Conservation (phyloP, 2,797 vertebrate genomes). For the Poecilia velifera region DNA sequence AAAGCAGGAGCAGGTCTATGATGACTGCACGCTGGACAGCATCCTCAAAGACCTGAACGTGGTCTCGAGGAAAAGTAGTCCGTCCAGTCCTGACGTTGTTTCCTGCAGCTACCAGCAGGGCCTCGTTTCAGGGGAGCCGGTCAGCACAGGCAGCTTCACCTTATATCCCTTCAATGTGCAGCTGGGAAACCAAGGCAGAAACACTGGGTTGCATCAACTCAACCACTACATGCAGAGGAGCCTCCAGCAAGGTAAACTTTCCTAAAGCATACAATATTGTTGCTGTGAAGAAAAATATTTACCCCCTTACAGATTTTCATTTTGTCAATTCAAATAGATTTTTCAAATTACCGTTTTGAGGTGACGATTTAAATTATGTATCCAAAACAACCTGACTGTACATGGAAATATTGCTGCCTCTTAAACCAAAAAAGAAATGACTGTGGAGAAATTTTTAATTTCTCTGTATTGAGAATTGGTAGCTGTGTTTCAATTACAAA, state of each 20-base stretch:
- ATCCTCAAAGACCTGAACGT: slow-evolving; percentile 73
- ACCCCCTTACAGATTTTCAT: background rate
- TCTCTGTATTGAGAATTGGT: background rate
- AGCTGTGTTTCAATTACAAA: too few species aligned
- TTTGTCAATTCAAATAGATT: background rate
- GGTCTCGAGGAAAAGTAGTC: slow-evolving; percentile 26
- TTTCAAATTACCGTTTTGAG: background rate
- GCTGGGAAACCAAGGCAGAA: slow-evolving; percentile 53
- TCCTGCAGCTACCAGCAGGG: slow-evolving; percentile 33
- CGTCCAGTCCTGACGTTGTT: background rate
- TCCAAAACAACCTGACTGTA: background rate
- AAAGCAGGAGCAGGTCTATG: slow-evolving; percentile 52
- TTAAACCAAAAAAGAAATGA: background rate
- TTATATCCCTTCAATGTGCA: slow-evolving; percentile 56
- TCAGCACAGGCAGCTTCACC: slow-evolving; percentile 9
- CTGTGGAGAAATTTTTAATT: background rate
- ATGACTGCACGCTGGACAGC: slow-evolving; percentile 70
- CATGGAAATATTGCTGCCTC: background rate
- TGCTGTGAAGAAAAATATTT: background rate
- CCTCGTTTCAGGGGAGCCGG: slow-evolving; percentile 41
- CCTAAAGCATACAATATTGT: background rate
- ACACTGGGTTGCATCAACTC: slow-evolving; percentile 82
- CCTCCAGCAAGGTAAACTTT: slow-evolving; percentile 71
- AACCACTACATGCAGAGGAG: slow-evolving; percentile 57
- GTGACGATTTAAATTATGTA: background rate